Evolutionary conservation across 1,140 invertebrate species (phyloP), one percentile per base, ranked within the genome.

Genomic region (Nylanderia fulva): DNA sequence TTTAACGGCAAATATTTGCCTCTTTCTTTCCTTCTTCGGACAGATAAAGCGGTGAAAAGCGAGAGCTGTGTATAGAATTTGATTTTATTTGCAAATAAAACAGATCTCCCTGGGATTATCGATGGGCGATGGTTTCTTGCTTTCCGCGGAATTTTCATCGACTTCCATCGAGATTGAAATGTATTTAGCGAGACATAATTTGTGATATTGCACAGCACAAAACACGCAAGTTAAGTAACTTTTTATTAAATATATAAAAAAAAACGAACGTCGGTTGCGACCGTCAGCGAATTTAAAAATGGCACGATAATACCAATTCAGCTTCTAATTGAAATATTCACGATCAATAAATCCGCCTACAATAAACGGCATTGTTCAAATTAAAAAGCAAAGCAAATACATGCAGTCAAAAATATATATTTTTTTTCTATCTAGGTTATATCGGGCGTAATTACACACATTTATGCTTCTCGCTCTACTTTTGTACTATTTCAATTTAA

Each of bases 1-100:
- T 33, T 82, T 71, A 71, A 82, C 66, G 7, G 52, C 66, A 71
- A 82, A 72, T 45, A 71, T 82, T 82, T 72, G 66, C n/a, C 29
- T n/a, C n/a, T n/a, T n/a, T n/a, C n/a, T 11, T 52, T 27, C 29
- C 45, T 39, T 36, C 21, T 21, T 58, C 52, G 11, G 39, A 36
- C 21, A 13, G 7, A 36, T 52, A 13, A 11, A 7, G 13, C 1
- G 13, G 11, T 9, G 24, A 45, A 48, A 48, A 29, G 66, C 63
- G 63, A 42, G 63, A 42, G 7, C 21, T 6, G 24, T 33, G 29
- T 21, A 13, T n/a, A 42, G 24, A 21, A 33, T 6, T n/a, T 29
- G n/a, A 71, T 58, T 58, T 39, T 71, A 29, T 42, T 71, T 42
- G 64, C 48, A 52, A 77, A 66, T 52, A 77, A 36, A 77, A 45